Evolutionary conservation across 2,797 vertebrate genomes (phyloP), one percentile per base, ranked within the genome.

Genomic region (Enteromius trimaculatus): DNA sequence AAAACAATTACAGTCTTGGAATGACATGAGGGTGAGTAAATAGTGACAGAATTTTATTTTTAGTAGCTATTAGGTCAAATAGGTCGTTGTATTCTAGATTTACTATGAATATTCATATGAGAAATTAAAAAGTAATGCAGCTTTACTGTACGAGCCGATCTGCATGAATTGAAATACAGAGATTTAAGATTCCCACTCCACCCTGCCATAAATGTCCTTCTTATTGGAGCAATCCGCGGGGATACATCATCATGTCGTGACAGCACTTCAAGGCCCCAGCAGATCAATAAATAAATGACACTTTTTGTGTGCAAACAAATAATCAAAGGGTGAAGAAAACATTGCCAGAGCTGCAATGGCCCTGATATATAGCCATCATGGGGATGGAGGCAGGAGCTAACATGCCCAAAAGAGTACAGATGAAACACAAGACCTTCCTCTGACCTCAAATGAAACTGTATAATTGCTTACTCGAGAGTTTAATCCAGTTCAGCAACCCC

Each of bases 281-380:
- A 80, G 65, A 80, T 69, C 44, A 79, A 72, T 62, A 47, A 79
- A 42, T 60, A 79, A 81, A 74, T 76, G 8, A 71, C 68, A 74
- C n/a, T 31, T 78, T 29, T 51, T 78, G 77, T 49, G 83, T 77
- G 71, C n/a, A 84, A 74, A 72, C 66, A 66, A 77, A 65, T 69
- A 79, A 74, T 79, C 82, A 84, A 53, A 68, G 39, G 39, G 55
- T 71, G 77, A 79, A 72, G 58, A 78, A 74, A 68, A 75, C 47
- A 66, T 44, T 29, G 49, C 6, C 29, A 58, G 21, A 68, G 21
- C 68, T 31, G 42, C 66, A 31, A 58, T 2, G 53, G 17, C 7
- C 26, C 17, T 29, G 26, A 77, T 72, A 55, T 66, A 19, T 62
- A 68, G 72, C 26, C 11, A 70, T 72, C 39, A 66, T 47, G 58